Conservation (phyloP, 2,888 invertebrate species). For the Polydrusus cervinus region DNA sequence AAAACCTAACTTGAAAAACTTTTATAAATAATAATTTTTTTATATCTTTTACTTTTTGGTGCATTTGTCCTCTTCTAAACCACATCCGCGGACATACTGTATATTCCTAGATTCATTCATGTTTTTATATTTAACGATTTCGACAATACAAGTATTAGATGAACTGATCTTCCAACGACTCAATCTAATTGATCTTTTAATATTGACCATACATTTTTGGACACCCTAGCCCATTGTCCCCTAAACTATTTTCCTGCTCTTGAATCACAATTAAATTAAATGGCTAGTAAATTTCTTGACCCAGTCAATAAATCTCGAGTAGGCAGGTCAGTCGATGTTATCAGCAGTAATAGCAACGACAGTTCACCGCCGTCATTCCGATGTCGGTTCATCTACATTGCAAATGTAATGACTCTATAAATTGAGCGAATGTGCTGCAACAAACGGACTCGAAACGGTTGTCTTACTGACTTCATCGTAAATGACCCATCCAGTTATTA, state of each 20-base stretch:
- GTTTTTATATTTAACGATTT: too few species aligned
- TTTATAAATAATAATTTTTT: too few species aligned
- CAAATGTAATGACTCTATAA: conserved; percentile 67
- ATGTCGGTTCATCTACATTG: conserved; percentile 65
- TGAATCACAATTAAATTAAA: conserved; percentile 43
- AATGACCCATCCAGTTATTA: conserved; percentile 59
- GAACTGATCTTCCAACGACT: too few species aligned
- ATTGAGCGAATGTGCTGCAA: conserved; percentile 62
- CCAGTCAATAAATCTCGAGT: conserved; percentile 50
- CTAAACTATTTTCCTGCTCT: conserved; percentile 6
- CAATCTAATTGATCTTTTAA: too few species aligned
- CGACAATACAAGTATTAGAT: too few species aligned
- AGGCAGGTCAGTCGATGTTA: conserved; percentile 59
- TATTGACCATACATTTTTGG: too few species aligned
- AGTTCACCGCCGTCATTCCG: conserved; percentile 53
- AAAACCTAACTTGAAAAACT: too few species aligned
- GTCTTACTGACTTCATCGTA: conserved; percentile 58
- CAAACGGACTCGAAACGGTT: conserved; percentile 59
- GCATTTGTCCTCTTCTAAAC: too few species aligned
- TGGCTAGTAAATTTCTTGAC: conserved; percentile 51
- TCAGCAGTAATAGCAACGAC: conserved; percentile 58
- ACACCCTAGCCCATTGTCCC: background rate
- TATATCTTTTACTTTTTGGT: too few species aligned
- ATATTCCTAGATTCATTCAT: too few species aligned
- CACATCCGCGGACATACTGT: too few species aligned